A percentile compares a stretch with the other conserved stretches of the same genome.
phyloP scores from a whole-genome alignment of 2,113 vertebrate species.

The Myocastor coypus region DNA sequence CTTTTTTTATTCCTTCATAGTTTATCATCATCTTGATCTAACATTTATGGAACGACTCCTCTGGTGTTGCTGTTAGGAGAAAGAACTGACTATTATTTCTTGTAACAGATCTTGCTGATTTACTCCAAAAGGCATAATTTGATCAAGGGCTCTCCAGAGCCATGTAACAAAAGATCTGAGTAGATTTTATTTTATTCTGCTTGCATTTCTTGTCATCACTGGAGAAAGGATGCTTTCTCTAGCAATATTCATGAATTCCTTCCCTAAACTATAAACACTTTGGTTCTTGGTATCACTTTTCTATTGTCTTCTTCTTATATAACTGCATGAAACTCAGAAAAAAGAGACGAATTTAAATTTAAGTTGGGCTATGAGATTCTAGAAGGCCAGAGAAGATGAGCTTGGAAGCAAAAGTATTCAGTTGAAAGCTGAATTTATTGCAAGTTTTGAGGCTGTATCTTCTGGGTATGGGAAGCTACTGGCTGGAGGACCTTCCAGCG shows the following conservation, averaged over 20 bases:
- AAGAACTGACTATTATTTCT: background rate
- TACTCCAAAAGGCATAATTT: background rate
- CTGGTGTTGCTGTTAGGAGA: background rate
- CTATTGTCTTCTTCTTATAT: background rate
- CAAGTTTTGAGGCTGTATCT: background rate
- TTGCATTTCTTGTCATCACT: background rate
- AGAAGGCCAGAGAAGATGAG: background rate
- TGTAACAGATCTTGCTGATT: background rate
- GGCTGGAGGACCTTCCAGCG: background rate
- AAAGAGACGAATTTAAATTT: background rate
- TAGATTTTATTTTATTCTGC: background rate
- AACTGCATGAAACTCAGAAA: background rate
- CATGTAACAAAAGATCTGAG: background rate
- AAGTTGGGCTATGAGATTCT: background rate
- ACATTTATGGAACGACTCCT: background rate
- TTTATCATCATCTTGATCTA: background rate
- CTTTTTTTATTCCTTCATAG: constrained; percentile 9
- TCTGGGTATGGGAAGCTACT: background rate
- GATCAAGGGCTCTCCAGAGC: background rate
- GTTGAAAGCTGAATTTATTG: background rate
- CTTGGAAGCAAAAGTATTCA: background rate
- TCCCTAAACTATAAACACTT: constrained; percentile 35
- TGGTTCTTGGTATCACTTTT: constrained; percentile 11
- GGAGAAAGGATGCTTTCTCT: background rate
- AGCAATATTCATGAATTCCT: background rate